Percentiles rank a stretch among this genome's conserved stretches.
Conservation (phyloP, 1,140 invertebrate genomes). For the Listronotus bonariensis region DNA sequence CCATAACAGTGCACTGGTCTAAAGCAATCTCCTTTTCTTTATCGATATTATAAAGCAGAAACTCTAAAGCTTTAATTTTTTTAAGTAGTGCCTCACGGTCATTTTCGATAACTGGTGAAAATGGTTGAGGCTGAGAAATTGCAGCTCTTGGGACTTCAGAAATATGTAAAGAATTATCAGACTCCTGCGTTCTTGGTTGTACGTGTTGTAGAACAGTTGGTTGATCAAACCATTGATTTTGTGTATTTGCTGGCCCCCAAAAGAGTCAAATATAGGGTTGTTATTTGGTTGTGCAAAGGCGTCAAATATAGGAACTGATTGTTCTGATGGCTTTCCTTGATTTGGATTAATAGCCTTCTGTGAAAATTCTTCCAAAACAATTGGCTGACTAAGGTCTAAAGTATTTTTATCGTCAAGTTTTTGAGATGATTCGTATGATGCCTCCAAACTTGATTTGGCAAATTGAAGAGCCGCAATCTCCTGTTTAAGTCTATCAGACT, state of each 20-base stretch:
- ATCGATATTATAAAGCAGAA: slow-evolving; percentile 52
- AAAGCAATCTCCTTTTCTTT: slow-evolving; percentile 48
- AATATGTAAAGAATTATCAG: neutral
- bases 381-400: neutral
- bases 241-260: neutral
- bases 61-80: slow-evolving; percentile 54
- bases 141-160: neutral
- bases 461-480: slow-evolving; percentile 10
- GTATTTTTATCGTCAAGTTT: neutral
- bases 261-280: slow-evolving; percentile 6
- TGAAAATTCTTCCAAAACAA: slow-evolving; percentile 9
- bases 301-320: neutral
- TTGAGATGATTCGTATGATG: slow-evolving; percentile 10
- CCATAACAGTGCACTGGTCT: slow-evolving; percentile 48
- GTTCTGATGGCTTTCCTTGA: neutral
- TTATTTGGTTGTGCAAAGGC: neutral
- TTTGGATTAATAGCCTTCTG: neutral
- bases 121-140: neutral
- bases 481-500: slow-evolving; percentile 7
- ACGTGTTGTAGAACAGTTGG: neutral
- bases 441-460: slow-evolving; percentile 13
- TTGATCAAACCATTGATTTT: neutral
- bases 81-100: slow-evolving; percentile 43
- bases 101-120: slow-evolving; percentile 28
- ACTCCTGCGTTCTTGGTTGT: neutral